These are phyloP conservation scores for Paragorgia papillata DNA, from an alignment of 92 coral and sea anemone species.

Conservation along the genomic window DNA sequence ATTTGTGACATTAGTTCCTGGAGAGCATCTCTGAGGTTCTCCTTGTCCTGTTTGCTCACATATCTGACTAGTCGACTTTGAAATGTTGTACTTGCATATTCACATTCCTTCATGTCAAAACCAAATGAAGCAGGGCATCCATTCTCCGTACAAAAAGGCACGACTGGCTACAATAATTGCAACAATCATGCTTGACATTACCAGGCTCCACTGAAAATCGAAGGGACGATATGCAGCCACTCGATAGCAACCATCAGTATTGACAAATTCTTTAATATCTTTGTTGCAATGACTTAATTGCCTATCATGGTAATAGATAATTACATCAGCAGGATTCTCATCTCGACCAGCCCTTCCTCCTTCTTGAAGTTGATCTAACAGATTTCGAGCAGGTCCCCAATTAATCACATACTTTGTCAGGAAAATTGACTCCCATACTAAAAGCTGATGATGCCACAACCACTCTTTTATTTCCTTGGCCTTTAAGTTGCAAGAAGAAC, in stretches of 20 bases:
- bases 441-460: slow-evolving; percentile 32
- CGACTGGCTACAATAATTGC: slow-evolving; percentile 40
- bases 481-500: slow-evolving; percentile 6
- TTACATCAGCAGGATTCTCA: slow-evolving; percentile 26
- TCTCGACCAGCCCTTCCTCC: slow-evolving; percentile 46
- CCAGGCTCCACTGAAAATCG: slow-evolving; percentile 19
- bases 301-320: slow-evolving; percentile 27
- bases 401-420: slow-evolving; percentile 33
- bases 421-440: slow-evolving; percentile 33
- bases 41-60: slow-evolving; percentile 7
- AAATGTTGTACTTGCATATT: not conserved
- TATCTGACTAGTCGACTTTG: not conserved
- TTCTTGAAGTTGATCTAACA: slow-evolving; percentile 26
- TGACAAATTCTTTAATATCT: slow-evolving; percentile 30
- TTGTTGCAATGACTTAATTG: slow-evolving; percentile 26
- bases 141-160: slow-evolving; percentile 14
- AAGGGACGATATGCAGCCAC: slow-evolving; percentile 38
- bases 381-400: slow-evolving; percentile 41
- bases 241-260: slow-evolving; percentile 29
- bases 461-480: slow-evolving; percentile 19
- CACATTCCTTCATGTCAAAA: not conserved
- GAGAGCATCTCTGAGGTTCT: not conserved
- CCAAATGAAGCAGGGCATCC: slow-evolving; percentile 28
- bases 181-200: slow-evolving; percentile 34
- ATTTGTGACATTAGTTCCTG: slow-evolving; percentile 6